Evolutionary conservation across 2,113 vertebrate species (phyloP).

Genomic region (human): DNA sequence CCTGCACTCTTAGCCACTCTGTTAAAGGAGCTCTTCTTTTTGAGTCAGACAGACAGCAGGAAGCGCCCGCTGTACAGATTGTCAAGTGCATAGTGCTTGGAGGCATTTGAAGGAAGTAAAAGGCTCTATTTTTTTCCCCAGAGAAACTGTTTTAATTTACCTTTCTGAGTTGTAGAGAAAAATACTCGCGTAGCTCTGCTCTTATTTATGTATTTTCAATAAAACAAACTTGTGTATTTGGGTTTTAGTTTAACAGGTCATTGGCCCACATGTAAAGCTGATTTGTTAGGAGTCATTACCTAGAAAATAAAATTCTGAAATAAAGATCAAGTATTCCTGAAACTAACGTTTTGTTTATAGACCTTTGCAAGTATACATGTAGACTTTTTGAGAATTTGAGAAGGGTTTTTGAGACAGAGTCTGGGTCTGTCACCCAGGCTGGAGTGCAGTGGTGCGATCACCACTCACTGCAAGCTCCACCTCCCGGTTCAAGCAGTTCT

Average conservation of each 20-base stretch:
- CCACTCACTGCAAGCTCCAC: too few relatives aligned
- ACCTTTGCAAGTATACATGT: not conserved
- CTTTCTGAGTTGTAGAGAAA: not conserved
- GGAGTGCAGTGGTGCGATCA: too few relatives aligned
- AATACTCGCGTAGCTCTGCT: not conserved
- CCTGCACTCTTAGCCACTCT: accelerated
- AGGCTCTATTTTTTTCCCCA: not conserved
- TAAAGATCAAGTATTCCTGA: not conserved
- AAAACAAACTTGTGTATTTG: not conserved
- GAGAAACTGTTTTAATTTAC: not conserved
- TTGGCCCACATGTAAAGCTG: not conserved
- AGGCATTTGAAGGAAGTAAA: not conserved
- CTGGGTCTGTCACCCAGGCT: too few relatives aligned
- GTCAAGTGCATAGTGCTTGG: not conserved
- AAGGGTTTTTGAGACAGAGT: too few relatives aligned
- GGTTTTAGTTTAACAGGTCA: not conserved
- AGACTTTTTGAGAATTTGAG: not conserved
- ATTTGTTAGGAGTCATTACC: not conserved
- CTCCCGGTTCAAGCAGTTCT: too few relatives aligned
- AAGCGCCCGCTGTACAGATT: not conserved
- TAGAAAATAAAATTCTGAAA: conserved; percentile 25
- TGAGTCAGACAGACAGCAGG: not conserved
- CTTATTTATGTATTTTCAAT: not conserved
- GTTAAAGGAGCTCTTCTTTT: not conserved
- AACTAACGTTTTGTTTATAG: not conserved